These are phyloP conservation scores for Chaenogobius annularis DNA, from an alignment of 2,113 vertebrate genomes.

Conservation along the genomic window DNA sequence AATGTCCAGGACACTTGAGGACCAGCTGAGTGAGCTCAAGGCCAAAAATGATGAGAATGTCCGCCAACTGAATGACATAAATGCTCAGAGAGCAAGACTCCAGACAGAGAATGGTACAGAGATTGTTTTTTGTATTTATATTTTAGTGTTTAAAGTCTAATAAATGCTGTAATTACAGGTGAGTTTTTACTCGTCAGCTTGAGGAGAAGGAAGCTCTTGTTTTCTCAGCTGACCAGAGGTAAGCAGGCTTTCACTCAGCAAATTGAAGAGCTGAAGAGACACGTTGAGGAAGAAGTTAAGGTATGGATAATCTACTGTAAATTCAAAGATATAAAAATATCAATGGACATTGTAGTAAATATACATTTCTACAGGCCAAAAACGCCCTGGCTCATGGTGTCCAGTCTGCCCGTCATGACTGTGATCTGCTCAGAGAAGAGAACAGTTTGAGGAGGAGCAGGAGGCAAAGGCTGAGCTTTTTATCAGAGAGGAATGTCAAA, in stretches of 20 bases:
- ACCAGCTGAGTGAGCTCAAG: slow-evolving; percentile 84
- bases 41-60: slow-evolving; percentile 52
- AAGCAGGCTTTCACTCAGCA: slow-evolving; percentile 69
- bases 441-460: slow-evolving; percentile 85
- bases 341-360: background rate
- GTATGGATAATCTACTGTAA: slow-evolving; percentile 24
- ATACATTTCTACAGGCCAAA: slow-evolving; percentile 78
- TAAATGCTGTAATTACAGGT: slow-evolving; percentile 43
- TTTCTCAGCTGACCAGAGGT: slow-evolving; percentile 69
- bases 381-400: slow-evolving; percentile 84
- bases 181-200: slow-evolving; percentile 73
- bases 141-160: background rate
- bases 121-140: too few relatives aligned
- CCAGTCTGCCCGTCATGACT: slow-evolving; percentile 80
- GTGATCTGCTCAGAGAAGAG: slow-evolving; percentile 83
- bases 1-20: slow-evolving; percentile 83
- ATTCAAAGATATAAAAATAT: too few relatives aligned
- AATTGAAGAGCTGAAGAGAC: slow-evolving; percentile 19
- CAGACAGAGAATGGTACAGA: slow-evolving; percentile 38
- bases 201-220: slow-evolving; percentile 80
- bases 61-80: slow-evolving; percentile 43
- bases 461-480: slow-evolving; percentile 83
- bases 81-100: slow-evolving; percentile 39
- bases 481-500: slow-evolving; percentile 84
- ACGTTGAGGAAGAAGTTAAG: slow-evolving; percentile 51